Evolutionary conservation across 2,888 invertebrate species (phyloP), one percentile per base, ranked within the genome.

Genomic region (Drosophila formosana): DNA sequence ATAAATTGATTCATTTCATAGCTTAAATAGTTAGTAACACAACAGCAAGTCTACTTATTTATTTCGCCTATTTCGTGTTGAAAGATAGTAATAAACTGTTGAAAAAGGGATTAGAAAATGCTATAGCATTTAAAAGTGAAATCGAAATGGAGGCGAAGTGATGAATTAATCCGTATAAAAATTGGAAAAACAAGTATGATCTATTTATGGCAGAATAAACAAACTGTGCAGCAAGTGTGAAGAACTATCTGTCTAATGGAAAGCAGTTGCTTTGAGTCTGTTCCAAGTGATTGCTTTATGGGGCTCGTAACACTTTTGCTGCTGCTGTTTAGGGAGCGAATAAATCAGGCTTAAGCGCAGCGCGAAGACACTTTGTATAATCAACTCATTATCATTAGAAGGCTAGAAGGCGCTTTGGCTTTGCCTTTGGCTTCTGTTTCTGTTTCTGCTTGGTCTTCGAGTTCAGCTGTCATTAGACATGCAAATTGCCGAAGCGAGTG

Each of bases 351-450:
- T 47, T 43, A 41, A 9, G 13, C 49, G 18, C 18, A 18, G 30
- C 37, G 43, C 49, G 8, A 18, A 51, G n/a, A 65, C 37, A 47
- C 25, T 53, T 37, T 64, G 66, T 67, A 84, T 87, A 88, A 82
- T 88, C 66, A 72, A 61, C 72, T 73, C 79, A 88, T 88, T 85
- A 88, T 85, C 88, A 82, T 82, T 88, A 88, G 64, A 66, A 56
- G 57, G 60, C 79, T 65, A 41, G 43, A 72, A 47, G 45, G 51
- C 51, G 56, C 81, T 75, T 50, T 1, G 30, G 1, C 18, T 18
- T 18, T 18, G 18, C n/a, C n/a, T n/a, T n/a, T n/a, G n/a, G n/a
- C n/a, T 18, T 18, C 18, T 18, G 18, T 18, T 18, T 18, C 18
- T 18, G 18, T 2, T 18, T 18, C 18, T 18, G 18, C 18, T 18